Evolutionary conservation across 2,888 invertebrate genomes (phyloP), one percentile per base, ranked within the genome.

Genomic region (Phragmatobia fuliginosa): DNA sequence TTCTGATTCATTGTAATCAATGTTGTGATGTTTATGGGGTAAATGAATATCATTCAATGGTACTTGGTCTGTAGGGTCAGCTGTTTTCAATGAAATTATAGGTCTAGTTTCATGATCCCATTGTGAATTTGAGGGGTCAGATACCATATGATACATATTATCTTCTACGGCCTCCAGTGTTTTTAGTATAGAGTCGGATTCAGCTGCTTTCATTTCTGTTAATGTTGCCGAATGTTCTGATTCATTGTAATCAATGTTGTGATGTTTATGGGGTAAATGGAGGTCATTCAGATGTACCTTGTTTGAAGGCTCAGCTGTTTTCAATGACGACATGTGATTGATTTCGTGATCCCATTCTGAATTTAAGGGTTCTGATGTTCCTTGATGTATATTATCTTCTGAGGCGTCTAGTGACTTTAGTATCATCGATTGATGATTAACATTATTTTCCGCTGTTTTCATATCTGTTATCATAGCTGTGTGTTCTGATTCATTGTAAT

Each of bases 261-360:
- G 61, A 16, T 33, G 8, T 18, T 62, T 38, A 28, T 56, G 28
- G 14, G 5, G 14, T 41, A 31, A 62, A 41, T 10, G 62, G 31
- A 62, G 11, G 11, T 62, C 28, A 10, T 38, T 31, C 0, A 41
- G 10, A 41, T 28, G 38, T 18, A 28, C 41, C 21, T 41, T 38
- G 28, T 18, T 4, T 41, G 62, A 62, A 41, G 62, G 28, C 11
- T 21, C 38, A 69, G 77, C 77, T 36, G 76, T 67, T 77, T 82
- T 84, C 75, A 80, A 75, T 64, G 80, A 74, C 60, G 71, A 49
- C 10, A 79, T 62, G 56, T 75, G 68, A 62, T 25, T 73, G 36
- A 79, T 75, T 62, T 77, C 79, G 32, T 77, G 74, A 25, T 71
- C 71, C 76, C 72, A 67, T n/a, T 74, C 77, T 63, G 66, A 38